Evolutionary conservation across 2,797 vertebrate genomes (phyloP).

Genomic region (Tapirus indicus): DNA sequence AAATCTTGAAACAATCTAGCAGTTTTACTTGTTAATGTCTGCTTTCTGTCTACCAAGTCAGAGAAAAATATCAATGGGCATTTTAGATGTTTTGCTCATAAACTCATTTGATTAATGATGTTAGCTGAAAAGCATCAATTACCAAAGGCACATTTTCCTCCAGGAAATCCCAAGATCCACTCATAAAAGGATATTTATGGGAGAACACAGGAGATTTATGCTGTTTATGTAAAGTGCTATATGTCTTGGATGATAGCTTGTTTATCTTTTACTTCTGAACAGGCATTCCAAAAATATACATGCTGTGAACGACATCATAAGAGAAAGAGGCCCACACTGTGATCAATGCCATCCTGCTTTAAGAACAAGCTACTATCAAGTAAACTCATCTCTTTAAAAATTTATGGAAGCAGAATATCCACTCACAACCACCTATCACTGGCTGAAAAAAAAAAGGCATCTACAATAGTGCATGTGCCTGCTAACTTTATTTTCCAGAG

Average conservation of each 20-base stretch:
- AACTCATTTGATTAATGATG: constrained; percentile 63
- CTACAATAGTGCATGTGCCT: background rate
- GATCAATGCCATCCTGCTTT: constrained; percentile 46
- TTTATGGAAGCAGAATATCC: constrained; percentile 9
- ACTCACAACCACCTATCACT: background rate
- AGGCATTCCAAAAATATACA: constrained; percentile 61
- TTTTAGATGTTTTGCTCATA: constrained; percentile 32
- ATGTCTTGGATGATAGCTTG: constrained; percentile 61
- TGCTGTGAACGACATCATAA: constrained; percentile 49
- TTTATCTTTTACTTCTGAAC: constrained; percentile 69
- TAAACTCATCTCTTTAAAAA: constrained; percentile 52
- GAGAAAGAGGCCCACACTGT: background rate
- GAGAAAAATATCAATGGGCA: background rate
- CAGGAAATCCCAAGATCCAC: constrained; percentile 28
- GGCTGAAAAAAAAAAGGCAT: background rate
- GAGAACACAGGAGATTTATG: constrained; percentile 60
- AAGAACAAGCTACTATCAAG: constrained; percentile 25
- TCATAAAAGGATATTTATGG: constrained; percentile 60
- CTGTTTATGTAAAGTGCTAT: constrained; percentile 50
- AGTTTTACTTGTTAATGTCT: background rate
- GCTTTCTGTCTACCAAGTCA: background rate
- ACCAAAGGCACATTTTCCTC: background rate
- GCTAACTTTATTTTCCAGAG: background rate
- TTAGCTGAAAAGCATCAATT: constrained; percentile 28
- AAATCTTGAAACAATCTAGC: background rate